Percentiles rank a stretch among this genome's conserved stretches.
Evolutionary conservation across 2,888 invertebrate species (phyloP).

Genomic region (Diplolepis rosae): DNA sequence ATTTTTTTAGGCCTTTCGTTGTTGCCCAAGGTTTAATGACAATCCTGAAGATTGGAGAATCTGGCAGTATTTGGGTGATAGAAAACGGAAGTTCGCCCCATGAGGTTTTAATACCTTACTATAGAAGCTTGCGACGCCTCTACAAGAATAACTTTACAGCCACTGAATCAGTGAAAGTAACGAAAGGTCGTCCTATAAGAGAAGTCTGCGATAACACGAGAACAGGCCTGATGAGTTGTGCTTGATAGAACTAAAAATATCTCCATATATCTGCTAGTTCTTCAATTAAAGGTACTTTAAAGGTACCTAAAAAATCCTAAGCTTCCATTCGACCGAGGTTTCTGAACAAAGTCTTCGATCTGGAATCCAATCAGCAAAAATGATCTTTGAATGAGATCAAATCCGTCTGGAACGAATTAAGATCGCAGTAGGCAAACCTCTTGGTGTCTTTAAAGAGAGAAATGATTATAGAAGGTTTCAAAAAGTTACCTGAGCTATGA

Average conservation of each 20-base stretch:
- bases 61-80: constrained; percentile 67
- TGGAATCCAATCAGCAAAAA: neutral
- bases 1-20: constrained; percentile 59
- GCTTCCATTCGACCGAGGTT: neutral
- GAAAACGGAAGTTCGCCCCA: constrained; percentile 65
- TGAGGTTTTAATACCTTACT: constrained; percentile 64
- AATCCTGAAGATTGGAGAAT: constrained; percentile 56
- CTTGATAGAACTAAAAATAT: constrained; percentile 45
- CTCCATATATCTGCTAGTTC: neutral
- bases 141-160: constrained; percentile 65
- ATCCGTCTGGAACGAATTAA: neutral
- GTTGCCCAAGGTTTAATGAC: constrained; percentile 67
- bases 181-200: constrained; percentile 58
- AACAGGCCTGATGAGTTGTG: constrained; percentile 64
- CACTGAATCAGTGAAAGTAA: constrained; percentile 49
- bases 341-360: neutral
- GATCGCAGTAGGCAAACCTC: neutral
- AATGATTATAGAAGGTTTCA: neutral
- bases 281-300: neutral
- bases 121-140: constrained; percentile 59
- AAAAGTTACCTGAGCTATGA: neutral
- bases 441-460: neutral
- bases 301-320: neutral
- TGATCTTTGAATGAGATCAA: neutral
- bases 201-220: constrained; percentile 64